phyloP scores from a whole-genome alignment of 1,140 invertebrate genomes.

The Apis cerana region DNA sequence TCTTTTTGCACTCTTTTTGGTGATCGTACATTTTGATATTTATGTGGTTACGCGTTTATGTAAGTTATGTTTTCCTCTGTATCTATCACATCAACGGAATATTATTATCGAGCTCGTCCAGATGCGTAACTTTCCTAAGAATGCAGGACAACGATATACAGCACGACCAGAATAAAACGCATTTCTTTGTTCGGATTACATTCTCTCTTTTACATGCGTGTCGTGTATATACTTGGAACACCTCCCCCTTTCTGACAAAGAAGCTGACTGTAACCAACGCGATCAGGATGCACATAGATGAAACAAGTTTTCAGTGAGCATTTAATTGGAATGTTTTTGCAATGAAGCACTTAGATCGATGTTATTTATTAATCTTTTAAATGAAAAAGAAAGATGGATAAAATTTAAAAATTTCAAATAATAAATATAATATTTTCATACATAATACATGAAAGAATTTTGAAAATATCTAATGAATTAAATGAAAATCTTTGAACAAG shows the following conservation, averaged over 20 bases:
- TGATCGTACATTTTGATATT: not conserved
- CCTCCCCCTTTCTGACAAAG: not conserved
- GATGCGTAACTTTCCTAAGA: constrained; percentile 51
- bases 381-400: not conserved
- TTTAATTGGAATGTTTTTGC: constrained; percentile 54
- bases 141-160: constrained; percentile 53
- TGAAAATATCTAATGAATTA: not conserved
- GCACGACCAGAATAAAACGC: constrained; percentile 30
- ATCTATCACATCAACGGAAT: not conserved
- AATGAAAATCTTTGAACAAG: constrained; percentile 24
- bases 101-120: constrained; percentile 12
- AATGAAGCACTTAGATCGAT: not conserved
- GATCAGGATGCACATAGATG: constrained; percentile 30
- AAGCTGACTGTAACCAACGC: constrained; percentile 23
- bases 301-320: constrained; percentile 40
- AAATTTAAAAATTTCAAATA: no score
- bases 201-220: not conserved
- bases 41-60: not conserved
- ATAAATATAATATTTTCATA: not conserved
- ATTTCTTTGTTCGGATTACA: constrained; percentile 33
- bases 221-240: constrained; percentile 12
- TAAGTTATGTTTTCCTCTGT: not conserved
- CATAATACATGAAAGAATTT: not conserved
- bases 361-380: not conserved
- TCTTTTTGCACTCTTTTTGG: not conserved